Evolutionary conservation across 2,113 vertebrate species (phyloP).

Genomic region (Oceanites oceanicus): DNA sequence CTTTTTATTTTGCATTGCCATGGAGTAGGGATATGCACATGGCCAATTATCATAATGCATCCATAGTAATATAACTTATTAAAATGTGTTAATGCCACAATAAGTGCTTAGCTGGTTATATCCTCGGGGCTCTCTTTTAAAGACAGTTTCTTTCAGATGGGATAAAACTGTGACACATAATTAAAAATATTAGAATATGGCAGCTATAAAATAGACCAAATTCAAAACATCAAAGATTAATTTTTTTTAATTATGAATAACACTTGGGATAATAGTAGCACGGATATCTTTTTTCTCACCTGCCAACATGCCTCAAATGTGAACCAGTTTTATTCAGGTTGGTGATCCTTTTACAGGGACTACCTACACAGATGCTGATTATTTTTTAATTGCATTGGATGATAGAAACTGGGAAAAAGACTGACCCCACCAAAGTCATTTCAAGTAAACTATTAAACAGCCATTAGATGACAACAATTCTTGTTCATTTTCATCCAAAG

Average conservation of each 20-base stretch:
- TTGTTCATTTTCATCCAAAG: not conserved
- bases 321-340: not conserved
- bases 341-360: not conserved
- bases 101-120: not conserved
- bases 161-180: constrained; percentile 11
- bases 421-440: not conserved
- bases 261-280: not conserved
- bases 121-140: not conserved
- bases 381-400: not conserved
- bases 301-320: not conserved
- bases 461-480: not conserved
- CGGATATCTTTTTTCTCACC: not conserved
- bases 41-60: not conserved
- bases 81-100: not conserved
- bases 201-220: not conserved
- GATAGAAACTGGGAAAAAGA: not conserved
- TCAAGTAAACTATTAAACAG: not conserved
- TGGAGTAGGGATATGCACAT: not conserved
- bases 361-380: not conserved
- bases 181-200: not conserved
- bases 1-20: not conserved
- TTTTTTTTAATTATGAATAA: not conserved
- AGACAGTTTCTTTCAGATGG: constrained; percentile 3
- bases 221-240: not conserved
- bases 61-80: not conserved